Evolutionary conservation across 2,797 vertebrate species (phyloP).

Genomic region (Poecilia gillii): DNA sequence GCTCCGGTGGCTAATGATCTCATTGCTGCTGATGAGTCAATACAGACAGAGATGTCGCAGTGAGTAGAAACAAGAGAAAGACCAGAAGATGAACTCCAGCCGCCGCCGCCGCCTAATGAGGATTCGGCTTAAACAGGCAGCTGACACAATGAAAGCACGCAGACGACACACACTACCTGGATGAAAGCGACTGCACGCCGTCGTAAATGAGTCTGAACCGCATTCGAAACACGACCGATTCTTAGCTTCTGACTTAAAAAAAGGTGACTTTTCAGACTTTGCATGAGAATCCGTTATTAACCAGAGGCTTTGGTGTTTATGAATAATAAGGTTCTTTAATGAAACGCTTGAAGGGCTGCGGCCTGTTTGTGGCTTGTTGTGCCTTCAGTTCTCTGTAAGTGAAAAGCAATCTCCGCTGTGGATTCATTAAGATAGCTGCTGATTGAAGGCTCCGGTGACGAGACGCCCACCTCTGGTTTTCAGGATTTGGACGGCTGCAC

Average conservation of each 20-base stretch:
- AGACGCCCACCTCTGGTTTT: background rate
- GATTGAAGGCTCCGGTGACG: background rate
- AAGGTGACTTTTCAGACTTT: background rate
- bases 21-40: slow-evolving; percentile 71
- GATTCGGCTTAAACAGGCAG: background rate
- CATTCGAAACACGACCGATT: background rate
- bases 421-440: background rate
- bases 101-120: slow-evolving; percentile 1
- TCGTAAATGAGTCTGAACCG: background rate
- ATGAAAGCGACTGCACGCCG: background rate
- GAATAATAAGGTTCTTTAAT: slow-evolving; percentile 1
- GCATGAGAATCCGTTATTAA: background rate
- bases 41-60: slow-evolving; percentile 52
- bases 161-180: background rate
- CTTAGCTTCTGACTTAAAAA: background rate
- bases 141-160: background rate
- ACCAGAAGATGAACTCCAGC: slow-evolving; percentile 32
- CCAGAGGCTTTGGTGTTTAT: no score
- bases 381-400: background rate
- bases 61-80: slow-evolving; percentile 36
- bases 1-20: slow-evolving; percentile 70
- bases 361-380: background rate
- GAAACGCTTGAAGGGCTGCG: background rate
- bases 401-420: background rate
- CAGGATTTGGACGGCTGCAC: background rate